These are phyloP conservation scores for Saturnia japonica DNA, from an alignment of 2,888 invertebrate genomes.

Conservation along the genomic window DNA sequence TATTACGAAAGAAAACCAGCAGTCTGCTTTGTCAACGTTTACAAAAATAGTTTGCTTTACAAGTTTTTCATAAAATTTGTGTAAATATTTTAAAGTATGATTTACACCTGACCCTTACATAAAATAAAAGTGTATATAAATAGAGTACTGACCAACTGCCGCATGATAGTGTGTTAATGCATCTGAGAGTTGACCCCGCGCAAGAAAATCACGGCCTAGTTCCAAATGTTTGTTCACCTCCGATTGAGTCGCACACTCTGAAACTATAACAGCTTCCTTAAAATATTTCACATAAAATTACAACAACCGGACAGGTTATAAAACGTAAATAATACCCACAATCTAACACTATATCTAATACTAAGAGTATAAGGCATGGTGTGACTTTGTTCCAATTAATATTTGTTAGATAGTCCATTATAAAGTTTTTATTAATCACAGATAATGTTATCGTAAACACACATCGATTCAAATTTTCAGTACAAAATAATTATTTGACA, in stretches of 20 bases:
- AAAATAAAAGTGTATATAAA: conserved; percentile 2
- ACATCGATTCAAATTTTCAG: conserved; percentile 55
- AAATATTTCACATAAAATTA: conserved; percentile 39
- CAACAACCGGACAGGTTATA: conserved; percentile 44
- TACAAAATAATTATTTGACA: conserved; percentile 73
- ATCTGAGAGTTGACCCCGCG: conserved; percentile 96
- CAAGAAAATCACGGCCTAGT: conserved; percentile 94
- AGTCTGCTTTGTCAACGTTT: not conserved
- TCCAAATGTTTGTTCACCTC: conserved; percentile 97
- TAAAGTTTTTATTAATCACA: conserved; percentile 56
- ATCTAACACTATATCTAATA: conserved; percentile 86
- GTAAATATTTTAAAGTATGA: not conserved
- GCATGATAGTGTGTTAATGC: conserved; percentile 98
- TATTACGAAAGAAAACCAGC: not conserved
- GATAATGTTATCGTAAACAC: conserved; percentile 54
- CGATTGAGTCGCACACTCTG: conserved; percentile 85
- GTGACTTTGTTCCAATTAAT: conserved; percentile 84
- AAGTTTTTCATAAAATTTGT: not conserved
- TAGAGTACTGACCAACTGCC: conserved; percentile 90
- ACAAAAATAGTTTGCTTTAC: not conserved
- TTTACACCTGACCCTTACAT: not conserved
- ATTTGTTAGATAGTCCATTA: conserved; percentile 80
- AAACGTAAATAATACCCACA: conserved; percentile 68
- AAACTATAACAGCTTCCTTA: conserved; percentile 77
- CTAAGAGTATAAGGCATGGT: conserved; percentile 85